A percentile compares a stretch with the other conserved stretches of the same genome.
phyloP scores from a whole-genome alignment of 2,797 vertebrate species.

The Amblyraja radiata region DNA sequence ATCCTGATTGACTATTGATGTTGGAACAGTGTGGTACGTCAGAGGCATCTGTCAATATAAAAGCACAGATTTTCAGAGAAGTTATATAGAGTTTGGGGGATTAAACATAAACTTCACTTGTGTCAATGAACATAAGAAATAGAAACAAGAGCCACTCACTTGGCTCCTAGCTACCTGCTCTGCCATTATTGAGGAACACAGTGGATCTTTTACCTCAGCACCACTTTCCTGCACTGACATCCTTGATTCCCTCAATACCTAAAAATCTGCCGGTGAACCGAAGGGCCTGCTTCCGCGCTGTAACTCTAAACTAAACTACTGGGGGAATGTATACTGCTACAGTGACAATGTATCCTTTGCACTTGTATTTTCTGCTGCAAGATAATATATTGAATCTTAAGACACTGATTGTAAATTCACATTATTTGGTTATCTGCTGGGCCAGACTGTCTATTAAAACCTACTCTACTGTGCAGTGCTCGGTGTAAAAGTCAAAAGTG shows the following conservation, averaged over 20 bases:
- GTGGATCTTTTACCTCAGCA: no score
- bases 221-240: no score
- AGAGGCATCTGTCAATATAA: conserved; percentile 27
- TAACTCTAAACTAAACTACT: no score
- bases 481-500: neutral
- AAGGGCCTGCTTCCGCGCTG: no score
- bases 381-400: neutral
- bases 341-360: neutral
- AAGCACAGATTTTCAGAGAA: neutral
- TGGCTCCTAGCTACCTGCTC: no score
- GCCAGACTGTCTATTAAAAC: neutral
- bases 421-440: neutral
- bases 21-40: conserved; percentile 40
- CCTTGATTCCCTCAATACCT: no score
- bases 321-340: neutral
- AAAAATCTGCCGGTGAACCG: no score
- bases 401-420: neutral
- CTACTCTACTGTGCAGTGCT: neutral
- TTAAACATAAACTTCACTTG: neutral
- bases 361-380: neutral
- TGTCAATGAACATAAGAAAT: neutral
- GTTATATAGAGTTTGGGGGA: neutral
- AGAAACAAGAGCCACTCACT: no score
- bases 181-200: no score
- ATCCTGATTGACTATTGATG: conserved; percentile 67